Percentiles rank a stretch among this genome's conserved stretches.
phyloP scores from a whole-genome alignment of 1,140 invertebrate species.

The Drosophila sp. region DNA sequence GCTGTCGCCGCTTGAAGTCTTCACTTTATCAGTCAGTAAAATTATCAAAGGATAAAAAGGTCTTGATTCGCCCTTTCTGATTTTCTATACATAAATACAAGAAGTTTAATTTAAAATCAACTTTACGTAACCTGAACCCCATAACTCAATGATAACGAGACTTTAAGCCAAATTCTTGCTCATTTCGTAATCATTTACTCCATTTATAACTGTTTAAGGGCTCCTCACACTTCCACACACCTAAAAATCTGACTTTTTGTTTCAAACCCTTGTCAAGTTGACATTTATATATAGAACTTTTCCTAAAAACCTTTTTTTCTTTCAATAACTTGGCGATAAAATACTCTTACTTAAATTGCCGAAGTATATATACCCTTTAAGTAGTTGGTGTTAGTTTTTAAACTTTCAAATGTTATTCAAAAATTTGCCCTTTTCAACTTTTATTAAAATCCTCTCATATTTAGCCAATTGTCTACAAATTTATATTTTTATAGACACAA shows the following conservation, averaged over 20 bases:
- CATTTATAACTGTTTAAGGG: background rate
- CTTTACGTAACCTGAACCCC: background rate
- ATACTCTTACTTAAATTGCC: no score
- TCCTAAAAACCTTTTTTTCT: no score
- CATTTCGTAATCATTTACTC: background rate
- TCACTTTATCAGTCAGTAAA: slow-evolving; percentile 54
- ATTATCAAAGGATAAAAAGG: background rate
- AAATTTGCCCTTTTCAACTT: no score
- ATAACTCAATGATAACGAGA: background rate
- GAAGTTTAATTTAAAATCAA: background rate
- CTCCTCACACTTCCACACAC: slow-evolving; percentile 2
- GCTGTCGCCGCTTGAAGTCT: slow-evolving; percentile 62
- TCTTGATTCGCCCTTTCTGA: background rate
- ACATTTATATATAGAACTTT: slow-evolving; percentile 34
- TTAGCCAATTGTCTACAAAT: slow-evolving; percentile 26
- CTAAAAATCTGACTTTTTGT: background rate
- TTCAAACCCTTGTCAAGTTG: slow-evolving; percentile 43
- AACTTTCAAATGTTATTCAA: no score
- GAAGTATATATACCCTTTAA: slow-evolving; percentile 7
- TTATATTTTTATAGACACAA: no score
- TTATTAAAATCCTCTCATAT: slow-evolving; percentile 27
- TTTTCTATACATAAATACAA: background rate
- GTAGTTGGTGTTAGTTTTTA: no score
- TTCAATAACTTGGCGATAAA: no score
- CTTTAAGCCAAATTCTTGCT: background rate